phyloP scores from a whole-genome alignment of 2,113 vertebrate genomes.

The Calyptomena viridis region DNA sequence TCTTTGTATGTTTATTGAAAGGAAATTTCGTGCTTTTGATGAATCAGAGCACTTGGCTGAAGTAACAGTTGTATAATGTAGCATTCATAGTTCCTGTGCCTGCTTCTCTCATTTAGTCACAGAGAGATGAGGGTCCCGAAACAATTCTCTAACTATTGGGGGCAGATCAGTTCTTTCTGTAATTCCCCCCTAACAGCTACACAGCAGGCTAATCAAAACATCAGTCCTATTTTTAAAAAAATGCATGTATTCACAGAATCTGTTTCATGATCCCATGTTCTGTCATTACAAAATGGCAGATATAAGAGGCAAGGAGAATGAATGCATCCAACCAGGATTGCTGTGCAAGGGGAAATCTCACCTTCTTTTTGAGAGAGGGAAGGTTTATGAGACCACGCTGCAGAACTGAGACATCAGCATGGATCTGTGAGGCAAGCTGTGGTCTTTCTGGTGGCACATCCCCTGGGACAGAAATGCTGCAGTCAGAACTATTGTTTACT shows the following conservation, averaged over 20 bases:
- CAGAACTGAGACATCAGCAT: not conserved
- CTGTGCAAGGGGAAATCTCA: not conserved
- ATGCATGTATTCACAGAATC: not conserved
- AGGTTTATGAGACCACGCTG: accelerated
- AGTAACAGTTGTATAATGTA: not conserved
- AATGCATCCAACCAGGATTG: not conserved
- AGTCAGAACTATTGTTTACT: not conserved
- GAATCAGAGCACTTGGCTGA: not conserved
- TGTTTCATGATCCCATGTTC: not conserved
- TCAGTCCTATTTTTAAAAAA: not conserved
- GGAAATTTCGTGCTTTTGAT: not conserved
- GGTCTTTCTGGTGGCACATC: not conserved
- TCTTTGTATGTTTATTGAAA: not conserved
- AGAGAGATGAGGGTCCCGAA: not conserved
- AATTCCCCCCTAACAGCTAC: not conserved
- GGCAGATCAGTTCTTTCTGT: not conserved
- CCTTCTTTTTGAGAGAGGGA: not conserved
- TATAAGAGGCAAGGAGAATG: not conserved
- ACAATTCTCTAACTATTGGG: not conserved
- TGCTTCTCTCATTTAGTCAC: not conserved
- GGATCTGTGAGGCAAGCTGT: not conserved
- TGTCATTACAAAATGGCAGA: not conserved
- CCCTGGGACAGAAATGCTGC: not conserved
- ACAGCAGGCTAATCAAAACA: not conserved
- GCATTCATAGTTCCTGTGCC: not conserved